Conservation (phyloP, 2,888 invertebrate species). For the Nomada fabriciana region DNA sequence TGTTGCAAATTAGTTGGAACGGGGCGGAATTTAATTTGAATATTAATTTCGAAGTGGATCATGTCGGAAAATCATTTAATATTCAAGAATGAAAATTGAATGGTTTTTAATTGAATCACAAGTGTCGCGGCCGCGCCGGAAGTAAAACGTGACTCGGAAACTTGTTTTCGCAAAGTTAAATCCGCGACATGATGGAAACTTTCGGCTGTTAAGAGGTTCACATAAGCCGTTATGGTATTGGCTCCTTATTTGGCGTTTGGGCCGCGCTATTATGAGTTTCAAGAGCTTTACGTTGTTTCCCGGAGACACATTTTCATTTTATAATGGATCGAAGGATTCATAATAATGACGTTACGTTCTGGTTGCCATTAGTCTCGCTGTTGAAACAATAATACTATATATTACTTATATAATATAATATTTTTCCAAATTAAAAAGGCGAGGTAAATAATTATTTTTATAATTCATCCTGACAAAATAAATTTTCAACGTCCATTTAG, state of each 20-base stretch:
- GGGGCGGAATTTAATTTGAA: not conserved
- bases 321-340: not conserved
- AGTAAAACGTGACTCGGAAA: not conserved
- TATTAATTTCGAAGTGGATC: not conserved
- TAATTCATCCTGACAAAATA: too few relatives aligned
- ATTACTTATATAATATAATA: not conserved
- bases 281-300: not conserved
- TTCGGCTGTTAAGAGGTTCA: not conserved
- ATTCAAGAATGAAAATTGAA: too few relatives aligned
- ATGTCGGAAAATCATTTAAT: not conserved
- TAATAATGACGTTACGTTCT: not conserved
- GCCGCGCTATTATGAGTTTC: constrained; percentile 1
- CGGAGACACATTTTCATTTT: not conserved
- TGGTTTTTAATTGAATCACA: not conserved
- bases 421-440: too few relatives aligned
- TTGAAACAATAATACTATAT: not conserved
- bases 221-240: not conserved
- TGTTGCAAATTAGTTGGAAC: too few relatives aligned
- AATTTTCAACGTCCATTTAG: too few relatives aligned
- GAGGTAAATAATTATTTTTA: too few relatives aligned
- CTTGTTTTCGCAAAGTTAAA: constrained; percentile 1
- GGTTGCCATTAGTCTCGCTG: too few relatives aligned
- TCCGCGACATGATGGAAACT: constrained; percentile 1
- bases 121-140: not conserved
- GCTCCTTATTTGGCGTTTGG: constrained; percentile 10